A percentile compares a stretch with the other conserved stretches of the same genome.
phyloP scores from a whole-genome alignment of 2,888 invertebrate genomes.

The Sesia apiformis region DNA sequence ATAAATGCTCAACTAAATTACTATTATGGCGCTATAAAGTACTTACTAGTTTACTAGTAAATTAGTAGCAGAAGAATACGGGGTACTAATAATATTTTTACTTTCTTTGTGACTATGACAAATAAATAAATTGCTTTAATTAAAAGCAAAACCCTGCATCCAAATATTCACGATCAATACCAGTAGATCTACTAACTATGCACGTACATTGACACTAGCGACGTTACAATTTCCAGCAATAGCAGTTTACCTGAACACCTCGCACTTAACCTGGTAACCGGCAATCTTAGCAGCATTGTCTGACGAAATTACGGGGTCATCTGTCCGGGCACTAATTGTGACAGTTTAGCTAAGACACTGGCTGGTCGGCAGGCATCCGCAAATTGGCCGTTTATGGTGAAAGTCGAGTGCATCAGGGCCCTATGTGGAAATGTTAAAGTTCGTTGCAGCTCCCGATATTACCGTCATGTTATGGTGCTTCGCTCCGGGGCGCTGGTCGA shows the following conservation, averaged over 20 bases:
- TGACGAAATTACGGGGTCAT: conserved; percentile 68
- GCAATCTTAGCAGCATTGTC: conserved; percentile 41
- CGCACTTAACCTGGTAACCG: conserved; percentile 56
- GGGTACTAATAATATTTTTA: no score
- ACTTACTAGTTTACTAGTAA: no score
- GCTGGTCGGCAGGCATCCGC: conserved; percentile 58
- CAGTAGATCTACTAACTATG: no score
- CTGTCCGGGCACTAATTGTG: conserved; percentile 69
- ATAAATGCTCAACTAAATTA: no score
- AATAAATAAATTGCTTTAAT: no score
- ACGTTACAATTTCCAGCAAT: conserved; percentile 28
- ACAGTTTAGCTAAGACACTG: conserved; percentile 66
- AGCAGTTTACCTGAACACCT: conserved; percentile 26
- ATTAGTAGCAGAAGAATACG: no score
- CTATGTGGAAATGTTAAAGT: conserved; percentile 66
- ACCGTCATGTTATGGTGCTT: conserved; percentile 50
- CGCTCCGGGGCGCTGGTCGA: conserved; percentile 47
- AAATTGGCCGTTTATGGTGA: conserved; percentile 70
- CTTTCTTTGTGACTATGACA: no score
- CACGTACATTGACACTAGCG: conserved; percentile 7
- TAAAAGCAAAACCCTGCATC: no score
- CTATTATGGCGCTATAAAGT: no score
- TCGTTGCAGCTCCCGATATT: conserved; percentile 59
- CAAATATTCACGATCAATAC: no score
- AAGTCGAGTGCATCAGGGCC: conserved; percentile 55